A percentile compares a stretch with the other conserved stretches of the same genome.
These are phyloP conservation scores for Meriones unguiculatus DNA, from an alignment of 2,113 vertebrate genomes.

Conservation along the genomic window DNA sequence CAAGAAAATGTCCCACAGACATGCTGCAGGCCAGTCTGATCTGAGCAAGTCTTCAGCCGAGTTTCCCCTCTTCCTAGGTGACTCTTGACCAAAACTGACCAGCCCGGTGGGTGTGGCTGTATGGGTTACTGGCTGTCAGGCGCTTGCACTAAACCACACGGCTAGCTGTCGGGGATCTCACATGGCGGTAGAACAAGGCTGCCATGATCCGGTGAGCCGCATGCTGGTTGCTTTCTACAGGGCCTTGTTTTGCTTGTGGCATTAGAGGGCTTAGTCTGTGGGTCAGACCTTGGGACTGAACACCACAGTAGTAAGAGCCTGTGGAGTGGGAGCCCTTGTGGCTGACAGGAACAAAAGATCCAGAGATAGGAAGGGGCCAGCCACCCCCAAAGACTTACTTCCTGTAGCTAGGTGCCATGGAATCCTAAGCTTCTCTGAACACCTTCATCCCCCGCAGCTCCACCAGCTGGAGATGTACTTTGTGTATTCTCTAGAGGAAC, in stretches of 20 bases:
- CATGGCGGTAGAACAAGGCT: too few species aligned
- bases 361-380: background rate
- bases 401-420: background rate
- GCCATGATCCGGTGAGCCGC: accelerated
- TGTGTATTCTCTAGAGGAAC: background rate
- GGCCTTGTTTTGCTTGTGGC: background rate
- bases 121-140: accelerated
- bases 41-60: background rate
- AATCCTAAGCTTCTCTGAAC: background rate
- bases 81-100: too few species aligned
- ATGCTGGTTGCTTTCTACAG: background rate
- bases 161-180: background rate
- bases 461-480: background rate
- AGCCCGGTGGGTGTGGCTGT: accelerated
- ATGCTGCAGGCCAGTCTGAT: background rate
- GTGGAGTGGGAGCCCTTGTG: background rate
- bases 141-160: accelerated
- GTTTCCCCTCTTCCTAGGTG: background rate
- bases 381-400: background rate
- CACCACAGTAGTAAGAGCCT: background rate
- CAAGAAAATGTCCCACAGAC: background rate
- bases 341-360: too few species aligned
- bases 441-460: too few species aligned
- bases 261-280: background rate
- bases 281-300: background rate